phyloP scores from a whole-genome alignment of 2,797 vertebrate species.

The Halcyon chelicuti region DNA sequence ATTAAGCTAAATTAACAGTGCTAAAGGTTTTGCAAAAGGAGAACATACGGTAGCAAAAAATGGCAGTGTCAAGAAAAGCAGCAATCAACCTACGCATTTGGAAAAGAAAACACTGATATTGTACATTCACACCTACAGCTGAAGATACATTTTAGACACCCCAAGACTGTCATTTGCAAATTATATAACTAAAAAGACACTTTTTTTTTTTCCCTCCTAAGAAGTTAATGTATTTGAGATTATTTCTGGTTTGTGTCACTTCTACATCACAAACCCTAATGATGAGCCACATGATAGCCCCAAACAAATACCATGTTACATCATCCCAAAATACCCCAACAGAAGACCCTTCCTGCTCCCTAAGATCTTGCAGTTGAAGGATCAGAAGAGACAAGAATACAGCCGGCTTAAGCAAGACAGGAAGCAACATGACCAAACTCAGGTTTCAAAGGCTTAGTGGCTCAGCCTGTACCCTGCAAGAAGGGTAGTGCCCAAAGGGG shows the following conservation, averaged over 20 bases:
- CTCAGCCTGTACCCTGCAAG: background rate
- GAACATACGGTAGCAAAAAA: constrained; percentile 51
- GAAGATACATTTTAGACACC: background rate
- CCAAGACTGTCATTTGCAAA: background rate
- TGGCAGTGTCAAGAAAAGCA: constrained; percentile 2
- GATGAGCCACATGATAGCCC: background rate
- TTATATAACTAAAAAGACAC: constrained; percentile 11
- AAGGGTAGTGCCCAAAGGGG: background rate
- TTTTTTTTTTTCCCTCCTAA: background rate
- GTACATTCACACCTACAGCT: constrained; percentile 22
- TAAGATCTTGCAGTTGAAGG: background rate
- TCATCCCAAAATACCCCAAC: background rate
- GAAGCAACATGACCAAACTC: fast-evolving
- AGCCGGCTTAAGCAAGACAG: background rate
- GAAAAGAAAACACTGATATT: constrained; percentile 36
- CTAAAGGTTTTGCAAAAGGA: constrained; percentile 51
- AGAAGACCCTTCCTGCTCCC: background rate
- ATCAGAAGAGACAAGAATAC: background rate
- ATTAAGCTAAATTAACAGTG: constrained; percentile 13
- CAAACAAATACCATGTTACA: background rate
- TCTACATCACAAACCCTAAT: background rate
- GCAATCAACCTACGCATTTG: background rate
- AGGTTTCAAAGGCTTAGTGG: background rate
- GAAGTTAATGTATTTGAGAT: background rate
- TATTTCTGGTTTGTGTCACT: background rate